Evolutionary conservation across 2,888 invertebrate species (phyloP), one percentile per base, ranked within the genome.

Genomic region (Yponomeuta cagnagella): DNA sequence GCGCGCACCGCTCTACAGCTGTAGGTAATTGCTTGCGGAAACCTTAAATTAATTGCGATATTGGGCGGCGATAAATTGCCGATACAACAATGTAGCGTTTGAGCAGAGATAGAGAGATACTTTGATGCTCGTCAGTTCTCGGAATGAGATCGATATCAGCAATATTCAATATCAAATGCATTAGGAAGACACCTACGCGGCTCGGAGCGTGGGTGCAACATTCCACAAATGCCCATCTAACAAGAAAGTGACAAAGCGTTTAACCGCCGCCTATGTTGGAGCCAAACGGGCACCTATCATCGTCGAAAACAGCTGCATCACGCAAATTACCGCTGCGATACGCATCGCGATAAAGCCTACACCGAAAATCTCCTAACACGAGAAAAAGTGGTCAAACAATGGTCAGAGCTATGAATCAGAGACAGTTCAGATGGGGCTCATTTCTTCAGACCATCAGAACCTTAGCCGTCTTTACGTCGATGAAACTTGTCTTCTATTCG

Each of bases 221-320:
- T 88, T 87, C 85, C 72, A 74, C 75, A 80, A 82, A 89, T 87
- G 79, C 74, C 82, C 78, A 78, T 81, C 83, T 84, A 84, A 82
- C 82, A 78, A 82, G 84, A 81, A 79, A 79, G 80, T 84, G 86
- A 87, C 83, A 78, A 74, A 77, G 74, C 77, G 80, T 81, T 79
- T 85, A 85, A 84, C 79, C 80, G 79, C 52, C 52, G 52, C 52
- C 52, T 15, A 15, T 15, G 15, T 15, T 15, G 52, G 15, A 58
- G 52, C 52, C 52, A 58, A 15, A 12, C 52, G 52, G 52, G 15
- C 52, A 78, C 78, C 86, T 87, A 87, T 89, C 89, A 89, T 82
- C 85, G 77, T 82, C 74, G 71, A 80, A 85, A 89, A 86, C 79
- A 79, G 85, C 84, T 83, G 84, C 82, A 88, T 89, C 90, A 89